Percentiles rank a stretch among this genome's conserved stretches.
These are phyloP conservation scores for Vulpes ferrilata DNA, from an alignment of 2,113 vertebrate species.

Conservation along the genomic window DNA sequence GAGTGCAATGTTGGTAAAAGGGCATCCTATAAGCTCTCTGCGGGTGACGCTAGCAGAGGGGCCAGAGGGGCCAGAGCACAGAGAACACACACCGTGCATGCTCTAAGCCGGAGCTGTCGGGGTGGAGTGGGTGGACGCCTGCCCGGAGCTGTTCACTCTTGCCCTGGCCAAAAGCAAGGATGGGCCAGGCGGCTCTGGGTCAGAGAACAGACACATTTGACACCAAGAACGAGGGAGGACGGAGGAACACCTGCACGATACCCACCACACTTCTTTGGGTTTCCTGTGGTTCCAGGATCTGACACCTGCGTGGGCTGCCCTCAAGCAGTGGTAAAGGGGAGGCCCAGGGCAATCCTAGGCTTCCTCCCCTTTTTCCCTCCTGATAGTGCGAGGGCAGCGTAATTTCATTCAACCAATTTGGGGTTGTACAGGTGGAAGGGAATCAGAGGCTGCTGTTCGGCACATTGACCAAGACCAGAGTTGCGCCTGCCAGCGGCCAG, in stretches of 20 bases:
- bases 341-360: neutral
- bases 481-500: neutral
- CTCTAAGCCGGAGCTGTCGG: neutral
- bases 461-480: neutral
- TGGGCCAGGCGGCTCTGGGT: neutral
- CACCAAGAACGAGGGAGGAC: neutral
- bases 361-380: neutral
- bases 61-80: too few species aligned
- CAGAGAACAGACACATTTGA: neutral
- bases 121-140: neutral
- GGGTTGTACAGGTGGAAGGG: neutral
- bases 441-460: neutral
- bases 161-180: neutral
- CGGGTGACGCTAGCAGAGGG: too few species aligned
- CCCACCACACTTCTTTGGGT: neutral
- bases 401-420: neutral
- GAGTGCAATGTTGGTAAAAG: neutral
- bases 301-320: neutral
- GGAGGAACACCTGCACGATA: accelerated
- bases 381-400: neutral
- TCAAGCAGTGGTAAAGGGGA: accelerated
- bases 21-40: neutral
- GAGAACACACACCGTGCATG: accelerated
- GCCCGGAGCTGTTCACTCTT: too few species aligned
- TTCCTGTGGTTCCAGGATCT: accelerated